These are phyloP conservation scores for Planiliza haematocheilus DNA, from an alignment of 2,113 vertebrate genomes.

Conservation along the genomic window DNA sequence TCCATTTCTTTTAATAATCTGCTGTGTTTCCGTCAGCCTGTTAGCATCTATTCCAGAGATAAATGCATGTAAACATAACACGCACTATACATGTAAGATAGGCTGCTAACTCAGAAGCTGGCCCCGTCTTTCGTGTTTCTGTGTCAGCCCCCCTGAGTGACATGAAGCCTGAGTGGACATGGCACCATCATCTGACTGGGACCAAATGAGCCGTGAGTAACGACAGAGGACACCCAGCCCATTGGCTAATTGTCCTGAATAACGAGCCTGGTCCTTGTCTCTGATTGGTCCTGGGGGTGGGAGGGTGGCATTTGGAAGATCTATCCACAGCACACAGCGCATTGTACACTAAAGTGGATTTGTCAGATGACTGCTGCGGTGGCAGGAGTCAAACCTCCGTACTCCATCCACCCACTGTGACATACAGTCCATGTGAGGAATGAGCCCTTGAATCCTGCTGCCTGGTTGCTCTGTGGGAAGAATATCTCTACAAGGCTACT, in stretches of 20 bases:
- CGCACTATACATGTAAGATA: background rate
- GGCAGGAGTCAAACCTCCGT: slow-evolving; percentile 42
- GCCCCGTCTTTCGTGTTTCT: slow-evolving; percentile 15
- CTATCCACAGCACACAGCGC: slow-evolving; percentile 1
- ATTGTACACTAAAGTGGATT: slow-evolving; percentile 58
- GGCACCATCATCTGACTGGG: slow-evolving; percentile 69
- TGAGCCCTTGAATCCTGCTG: background rate
- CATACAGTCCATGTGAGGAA: slow-evolving; percentile 1
- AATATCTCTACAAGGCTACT: slow-evolving; percentile 17
- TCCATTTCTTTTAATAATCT: background rate
- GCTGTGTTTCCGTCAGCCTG: background rate
- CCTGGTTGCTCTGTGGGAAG: slow-evolving; percentile 1
- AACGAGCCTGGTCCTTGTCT: slow-evolving; percentile 52
- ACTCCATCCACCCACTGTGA: slow-evolving; percentile 36
- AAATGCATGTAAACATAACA: background rate
- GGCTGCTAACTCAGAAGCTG: slow-evolving; percentile 20
- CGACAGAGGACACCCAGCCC: slow-evolving; percentile 54
- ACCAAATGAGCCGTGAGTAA: slow-evolving; percentile 75
- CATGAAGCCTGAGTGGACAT: slow-evolving; percentile 64
- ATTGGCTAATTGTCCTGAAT: slow-evolving; percentile 78
- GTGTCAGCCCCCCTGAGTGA: slow-evolving; percentile 63
- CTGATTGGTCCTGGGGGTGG: slow-evolving; percentile 64
- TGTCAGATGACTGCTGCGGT: slow-evolving; percentile 44
- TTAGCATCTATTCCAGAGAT: background rate
- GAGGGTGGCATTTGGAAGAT: slow-evolving; percentile 51